Conservation (phyloP, 2,888 invertebrate species). For the Leucania comma region DNA sequence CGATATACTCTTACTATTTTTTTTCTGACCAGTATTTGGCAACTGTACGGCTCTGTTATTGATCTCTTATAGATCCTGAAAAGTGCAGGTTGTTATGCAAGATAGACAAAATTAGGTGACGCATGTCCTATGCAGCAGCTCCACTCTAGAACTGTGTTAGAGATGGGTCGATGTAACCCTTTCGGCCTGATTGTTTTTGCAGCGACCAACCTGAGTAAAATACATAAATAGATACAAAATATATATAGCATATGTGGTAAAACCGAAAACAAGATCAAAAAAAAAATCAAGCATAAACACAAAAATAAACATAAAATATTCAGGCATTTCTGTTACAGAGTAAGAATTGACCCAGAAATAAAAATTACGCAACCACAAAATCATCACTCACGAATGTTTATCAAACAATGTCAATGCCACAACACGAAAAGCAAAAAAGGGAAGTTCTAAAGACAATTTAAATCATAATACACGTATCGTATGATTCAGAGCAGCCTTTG, state of each 20-base stretch:
- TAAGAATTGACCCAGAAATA: neutral
- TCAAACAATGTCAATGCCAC: conserved; percentile 14
- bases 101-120: too few relatives aligned
- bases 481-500: conserved; percentile 49
- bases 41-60: too few relatives aligned
- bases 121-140: too few relatives aligned
- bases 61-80: too few relatives aligned
- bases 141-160: too few relatives aligned
- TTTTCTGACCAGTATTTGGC: too few relatives aligned
- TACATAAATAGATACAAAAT: neutral
- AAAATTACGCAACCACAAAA: neutral
- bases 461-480: conserved; percentile 53
- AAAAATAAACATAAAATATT: neutral
- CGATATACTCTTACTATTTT: too few relatives aligned
- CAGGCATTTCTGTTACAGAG: neutral
- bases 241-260: too few relatives aligned
- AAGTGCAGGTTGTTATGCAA: too few relatives aligned
- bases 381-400: conserved; percentile 4
- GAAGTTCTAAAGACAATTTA: conserved; percentile 36
- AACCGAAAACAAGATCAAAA: neutral
- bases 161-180: too few relatives aligned
- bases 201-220: too few relatives aligned
- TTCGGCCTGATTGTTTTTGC: too few relatives aligned
- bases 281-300: neutral
- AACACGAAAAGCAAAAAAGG: conserved; percentile 20